Evolutionary conservation across 2,113 vertebrate genomes (phyloP), one percentile per base, ranked within the genome.

Genomic region (Sturnus vulgaris): DNA sequence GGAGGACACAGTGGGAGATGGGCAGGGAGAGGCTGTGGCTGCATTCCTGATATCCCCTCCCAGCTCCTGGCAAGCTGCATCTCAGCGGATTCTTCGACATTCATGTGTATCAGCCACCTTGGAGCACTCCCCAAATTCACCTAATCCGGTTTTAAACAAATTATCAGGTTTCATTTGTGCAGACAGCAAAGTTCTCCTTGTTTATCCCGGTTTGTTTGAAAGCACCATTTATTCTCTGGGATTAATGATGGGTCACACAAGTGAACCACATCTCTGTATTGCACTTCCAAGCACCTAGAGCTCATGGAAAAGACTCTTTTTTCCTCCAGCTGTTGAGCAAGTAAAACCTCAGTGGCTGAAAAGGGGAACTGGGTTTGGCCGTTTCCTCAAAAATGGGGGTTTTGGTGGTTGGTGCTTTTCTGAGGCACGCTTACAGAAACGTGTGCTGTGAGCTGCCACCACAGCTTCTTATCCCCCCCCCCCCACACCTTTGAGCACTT

Each of bases 1-100:
- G 44, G 28, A 15, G 92, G 82, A 87, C 7, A 5, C 9, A 11
- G 70, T 19, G 86, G 49, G 82, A 94, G 70, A 75, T 21, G 52
- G 50, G 40, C 35, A 93, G 87, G 84, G 84, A 88, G 84, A 60
- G 77, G 88, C 73, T 35, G 10, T n/a, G 78, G 59, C 73, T 86
- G 78, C 79, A 85, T 94, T 96, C 96, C 91, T 90, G 61, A 30
- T 3, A 6, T 90, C 75, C 94, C 70, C 86, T 93, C 95, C 90
- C 25, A 1, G 64, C 35, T 84, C 75, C 79, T 76, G 88, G 88
- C 60, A 82, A 66, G 79, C 13, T 0, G 2, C 81, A 40, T 68
- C 60, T 49, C 2, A 0, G 83, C 69, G 64, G 68, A 44, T 65
- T 80, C 72, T 63, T 70, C 6, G 8, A 14, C 50, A 23, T 3